Evolutionary conservation across 2,888 invertebrate species (phyloP), one percentile per base, ranked within the genome.

Genomic region (Incurvaria masculella): DNA sequence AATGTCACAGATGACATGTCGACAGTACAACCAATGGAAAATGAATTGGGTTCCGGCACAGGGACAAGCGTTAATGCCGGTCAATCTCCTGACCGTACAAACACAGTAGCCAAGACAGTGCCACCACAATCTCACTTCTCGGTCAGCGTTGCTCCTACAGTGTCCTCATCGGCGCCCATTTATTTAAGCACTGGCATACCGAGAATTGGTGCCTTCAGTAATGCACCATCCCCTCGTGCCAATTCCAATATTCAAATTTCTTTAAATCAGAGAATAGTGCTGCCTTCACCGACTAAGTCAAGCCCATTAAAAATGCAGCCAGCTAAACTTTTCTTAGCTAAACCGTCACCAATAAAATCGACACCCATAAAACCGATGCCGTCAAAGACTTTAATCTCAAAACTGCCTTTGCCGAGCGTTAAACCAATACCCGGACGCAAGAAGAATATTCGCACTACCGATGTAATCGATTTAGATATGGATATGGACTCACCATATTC

Each of bases 401-500:
- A 52, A 57, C 56, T 60, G 50, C 61, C 66, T n/a, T 58, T 65
- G 48, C 65, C 64, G 52, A 59, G 62, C 19, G 52, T 58, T 14
- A 58, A 58, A 55, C 62, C 64, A 52, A 62, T 64, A 56, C 66
- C 50, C 51, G 33, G 33, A 8, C 8, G 20, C 39, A 62, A 58
- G 44, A 58, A 59, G 10, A 40, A 57, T 57, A 47, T 48, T 59
- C 18, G 69, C 47, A 68, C 70, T 17, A 72, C 65, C 43, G 75
- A 76, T 54, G 55, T 59, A 1, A 72, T 74, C 38, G 87, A 86
- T 56, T 80, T 81, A 44, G 82, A 81, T 55, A 81, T 86, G 69
- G 89, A 89, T 56, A 88, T 88, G 56, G 66, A 68, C 43, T 92
- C 93, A 19, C 94, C 94, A 0, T 93, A 94, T 72, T 92, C 92